Percentiles rank a stretch among this genome's conserved stretches.
Conservation (phyloP, 2,797 vertebrate genomes). For the Loris lydekkerianus region DNA sequence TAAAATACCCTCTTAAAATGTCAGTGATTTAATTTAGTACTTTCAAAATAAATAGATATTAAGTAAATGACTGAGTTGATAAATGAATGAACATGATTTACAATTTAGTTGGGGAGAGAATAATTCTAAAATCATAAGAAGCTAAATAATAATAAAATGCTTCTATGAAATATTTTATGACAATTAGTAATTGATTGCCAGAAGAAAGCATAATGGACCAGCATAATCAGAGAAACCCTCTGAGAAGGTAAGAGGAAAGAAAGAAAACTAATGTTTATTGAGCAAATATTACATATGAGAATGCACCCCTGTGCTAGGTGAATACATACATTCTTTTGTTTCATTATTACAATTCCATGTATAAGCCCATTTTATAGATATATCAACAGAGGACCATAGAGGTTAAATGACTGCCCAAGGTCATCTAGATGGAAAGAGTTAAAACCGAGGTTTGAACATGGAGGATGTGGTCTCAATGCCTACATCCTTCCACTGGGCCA, state of each 20-base stretch:
- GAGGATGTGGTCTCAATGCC: not conserved
- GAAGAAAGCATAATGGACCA: slow-evolving; percentile 1
- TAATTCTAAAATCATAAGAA: slow-evolving; percentile 36
- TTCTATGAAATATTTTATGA: slow-evolving; percentile 29
- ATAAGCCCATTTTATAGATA: slow-evolving; percentile 8
- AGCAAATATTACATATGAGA: not conserved
- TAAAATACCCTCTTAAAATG: slow-evolving; percentile 56
- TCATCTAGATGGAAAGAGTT: not conserved
- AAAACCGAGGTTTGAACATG: slow-evolving; percentile 13
- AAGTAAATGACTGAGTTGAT: slow-evolving; percentile 32
- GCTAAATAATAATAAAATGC: slow-evolving; percentile 60
- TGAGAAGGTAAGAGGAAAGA: slow-evolving; percentile 4
- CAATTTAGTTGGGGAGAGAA: not conserved
- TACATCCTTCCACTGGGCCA: not conserved
- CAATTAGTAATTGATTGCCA: slow-evolving; percentile 37
- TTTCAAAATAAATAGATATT: slow-evolving; percentile 37
- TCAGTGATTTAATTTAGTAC: slow-evolving; percentile 25
- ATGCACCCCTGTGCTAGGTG: not conserved
- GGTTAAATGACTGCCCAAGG: not conserved
- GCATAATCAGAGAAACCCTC: slow-evolving; percentile 28
- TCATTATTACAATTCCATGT: not conserved
- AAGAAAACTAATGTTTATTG: slow-evolving; percentile 1
- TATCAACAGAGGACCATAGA: not conserved
- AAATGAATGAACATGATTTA: slow-evolving; percentile 54
- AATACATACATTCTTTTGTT: not conserved